Evolutionary conservation across 2,888 invertebrate species (phyloP), one percentile per base, ranked within the genome.

Genomic region (Xylophagus ater): DNA sequence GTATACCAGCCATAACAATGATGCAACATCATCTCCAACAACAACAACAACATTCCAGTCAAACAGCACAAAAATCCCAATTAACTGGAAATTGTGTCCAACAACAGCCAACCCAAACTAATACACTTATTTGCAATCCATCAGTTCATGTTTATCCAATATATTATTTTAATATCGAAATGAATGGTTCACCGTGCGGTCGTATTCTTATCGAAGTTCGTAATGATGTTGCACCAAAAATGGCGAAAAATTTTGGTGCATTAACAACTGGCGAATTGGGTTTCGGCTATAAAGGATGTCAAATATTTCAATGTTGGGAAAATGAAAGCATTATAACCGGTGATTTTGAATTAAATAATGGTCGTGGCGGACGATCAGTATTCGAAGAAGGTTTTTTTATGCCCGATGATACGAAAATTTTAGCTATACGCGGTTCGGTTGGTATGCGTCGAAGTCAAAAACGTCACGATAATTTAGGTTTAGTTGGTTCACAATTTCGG

Each of bases 401-500:
- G 73, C 84, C 84, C 23, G 85, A 85, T 60, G 81, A 84, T 53
- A 83, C 84, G 15, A 79, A 79, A 54, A 71, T 85, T 53, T 70
- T 76, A 47, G 81, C 83, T 5, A 74, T 78, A 12, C 70, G 84
- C 28, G 85, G 84, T 25, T 77, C 83, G 10, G 82, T 85, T 7
- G 85, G 84, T 38, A 85, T 86, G 84, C 69, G 84, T 9, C 71
- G 85, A 30, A 81, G 82, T 41, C 83, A 84, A 58, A 81, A 80
- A 59, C 73, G 82, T 19, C 83, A 81, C 65, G 82, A 84, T 59
- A 81, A 79, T 52, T 67, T 78, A 51, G 83, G 84, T 34, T 74
- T 83, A 71, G 84, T 85, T n/a, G 85, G 84, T 17, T 84, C 84
- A 41, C 85, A 85, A 62, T 86, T 85, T 66, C 76, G 85, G 47